phyloP scores from a whole-genome alignment of 2,888 invertebrate species.

The Epiblema foenella region DNA sequence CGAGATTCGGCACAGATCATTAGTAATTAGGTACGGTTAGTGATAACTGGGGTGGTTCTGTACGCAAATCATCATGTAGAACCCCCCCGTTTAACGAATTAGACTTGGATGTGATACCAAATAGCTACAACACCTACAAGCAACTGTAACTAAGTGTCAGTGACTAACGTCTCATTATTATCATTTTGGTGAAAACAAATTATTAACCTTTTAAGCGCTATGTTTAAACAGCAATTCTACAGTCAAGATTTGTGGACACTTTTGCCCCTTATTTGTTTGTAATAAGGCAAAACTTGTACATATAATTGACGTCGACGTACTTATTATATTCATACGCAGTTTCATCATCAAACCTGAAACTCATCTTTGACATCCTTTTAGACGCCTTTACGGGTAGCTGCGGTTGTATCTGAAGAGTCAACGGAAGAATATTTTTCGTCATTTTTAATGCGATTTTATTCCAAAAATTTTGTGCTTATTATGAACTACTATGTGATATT shows the following conservation, averaged over 20 bases:
- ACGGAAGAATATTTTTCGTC: no score
- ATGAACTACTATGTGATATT: no score
- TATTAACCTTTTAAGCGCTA: neutral
- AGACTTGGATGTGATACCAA: slow-evolving; percentile 3
- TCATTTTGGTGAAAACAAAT: neutral
- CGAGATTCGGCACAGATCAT: slow-evolving; percentile 66
- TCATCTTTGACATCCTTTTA: neutral
- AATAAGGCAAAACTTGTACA: no score
- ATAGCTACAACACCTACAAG: neutral
- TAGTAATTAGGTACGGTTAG: slow-evolving; percentile 58
- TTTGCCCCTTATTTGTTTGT: no score
- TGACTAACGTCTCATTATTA: neutral
- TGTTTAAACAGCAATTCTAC: neutral
- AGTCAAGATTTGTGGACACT: no score
- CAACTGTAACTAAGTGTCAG: slow-evolving; percentile 1
- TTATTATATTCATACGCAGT: neutral
- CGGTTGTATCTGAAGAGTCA: neutral
- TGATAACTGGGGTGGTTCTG: slow-evolving; percentile 54
- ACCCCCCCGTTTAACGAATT: slow-evolving; percentile 21
- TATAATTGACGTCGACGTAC: neutral
- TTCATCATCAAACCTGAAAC: neutral
- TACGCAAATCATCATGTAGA: slow-evolving; percentile 56
- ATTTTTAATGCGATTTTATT: no score
- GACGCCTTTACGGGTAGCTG: neutral
- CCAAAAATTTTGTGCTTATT: no score